Evolutionary conservation across 2,797 vertebrate genomes (phyloP), one percentile per base, ranked within the genome.

Genomic region (Oreonectes daqikongensis): DNA sequence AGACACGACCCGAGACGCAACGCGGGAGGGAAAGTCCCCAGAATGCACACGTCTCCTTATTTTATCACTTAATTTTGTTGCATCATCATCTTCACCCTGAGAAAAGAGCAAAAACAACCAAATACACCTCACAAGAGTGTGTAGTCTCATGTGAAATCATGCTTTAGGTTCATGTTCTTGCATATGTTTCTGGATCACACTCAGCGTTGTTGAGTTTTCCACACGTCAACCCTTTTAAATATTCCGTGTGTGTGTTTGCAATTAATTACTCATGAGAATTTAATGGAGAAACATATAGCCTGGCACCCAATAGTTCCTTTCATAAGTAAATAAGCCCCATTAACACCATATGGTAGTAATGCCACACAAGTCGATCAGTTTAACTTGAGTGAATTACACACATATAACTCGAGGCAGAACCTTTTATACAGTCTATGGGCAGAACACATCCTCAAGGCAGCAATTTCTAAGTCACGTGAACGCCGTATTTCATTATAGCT

Each of bases 1-100:
- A 91, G 92, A 90, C 84, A 83, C 71, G 86, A 87, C 81, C 89
- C 85, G 89, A 86, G 84, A 94, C 91, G 95, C 96, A 93, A 78
- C 87, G 90, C 94, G 90, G 89, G 92, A 92, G 93, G 94, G 94
- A 96, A 95, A 95, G 95, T 94, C 94, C 91, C 93, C 81, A 86
- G 91, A 92, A 91, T 91, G 90, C 90, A 90, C 88, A 90, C 90
- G 10, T 50, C 18, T 50, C 90, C 90, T 90, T 93, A 87, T 86
- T 84, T 68, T 85, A 95, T 95, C 94, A 92, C 94, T 57, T 30
- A 24, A 55, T 93, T 94, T 90, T 90, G 89, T 87, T 79, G 83
- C 10, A n/a, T 9, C 44, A 90, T 76, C 30, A 61, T 48, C 53
- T 66, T 66, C 89, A 53, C 20, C 8, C 10, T 85, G 88, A 88